Evolutionary conservation across 2,113 vertebrate genomes (phyloP), one percentile per base, ranked within the genome.

Genomic region (Pseudorhombus dupliciocellatus): DNA sequence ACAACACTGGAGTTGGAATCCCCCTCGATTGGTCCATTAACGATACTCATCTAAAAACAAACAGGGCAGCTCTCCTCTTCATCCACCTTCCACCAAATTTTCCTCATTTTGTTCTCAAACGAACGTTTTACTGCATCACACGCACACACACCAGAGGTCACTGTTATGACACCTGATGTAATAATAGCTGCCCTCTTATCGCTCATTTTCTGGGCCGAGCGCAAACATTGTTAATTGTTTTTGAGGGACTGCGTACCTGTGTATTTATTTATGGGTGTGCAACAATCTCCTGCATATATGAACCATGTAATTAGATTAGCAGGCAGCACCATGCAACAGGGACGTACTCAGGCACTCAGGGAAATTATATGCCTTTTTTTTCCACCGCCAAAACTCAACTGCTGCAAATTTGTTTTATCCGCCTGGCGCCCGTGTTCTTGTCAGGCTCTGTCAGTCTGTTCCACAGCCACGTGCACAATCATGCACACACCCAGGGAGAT

Each of bases 171-270:
- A 68, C 26, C 20, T 26, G 58, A 62, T 14, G 48, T 15, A 7
- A 51, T 66, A 72, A 73, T 50, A 24, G 65, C 48, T 9, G 57
- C 73, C 34, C 50, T 79, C 70, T 77, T 73, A 81, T 88, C 85
- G 20, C 70, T 65, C 54, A 79, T 77, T 76, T 66, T 52, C 78
- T 52, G 75, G 67, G 57, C 12, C 24, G 1, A 69, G 50, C 55
- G 66, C 73, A 88, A 85, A 88, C 58, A 66, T 2, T 65, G 56
- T 73, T 85, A 77, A 88, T 88, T 90, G 40, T 66, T 79, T 85
- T 66, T 53, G 70, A 79, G 77, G 21, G 9, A 46, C 73, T 65
- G 73, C 81, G 79, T 90, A 61, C 44, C 64, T 67, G 40, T 52
- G 82, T 83, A 70, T 86, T 84, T 87, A 86, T 90, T 87, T 70